Base-by-base conservation (phyloP, 2,797 vertebrate species). In the Acanthiza pusilla region DNA sequence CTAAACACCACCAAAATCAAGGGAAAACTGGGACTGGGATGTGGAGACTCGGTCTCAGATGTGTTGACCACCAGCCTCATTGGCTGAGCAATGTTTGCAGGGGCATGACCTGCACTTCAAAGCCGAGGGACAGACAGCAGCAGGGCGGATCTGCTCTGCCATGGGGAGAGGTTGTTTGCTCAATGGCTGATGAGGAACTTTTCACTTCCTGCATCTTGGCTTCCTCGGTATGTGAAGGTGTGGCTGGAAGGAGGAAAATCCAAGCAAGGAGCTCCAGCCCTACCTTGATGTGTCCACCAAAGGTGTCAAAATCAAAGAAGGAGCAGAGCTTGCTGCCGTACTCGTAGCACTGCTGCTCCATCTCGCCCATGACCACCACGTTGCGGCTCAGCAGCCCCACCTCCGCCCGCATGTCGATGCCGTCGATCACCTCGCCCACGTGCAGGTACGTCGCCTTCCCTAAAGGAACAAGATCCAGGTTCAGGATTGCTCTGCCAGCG, bases 281-380 rank as follows among this genome's bases (percentile, higher is more conserved):
- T 98, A 99, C 99, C 99, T 99, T 99, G 80, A 99, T 89, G 92
- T 99, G 99, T 72, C 99, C 99, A 6, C 99, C 99, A 8, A 99
- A 99, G 32, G 99, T 99, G 96, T 99, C 99, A 0, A 99, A 99
- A 95, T 97, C 88, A 48, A 99, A 99, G 98, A 99, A 99, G 93
- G 98, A 98, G 98, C 99, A 99, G 76, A 99, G 88, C 60, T 99
- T 98, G 16, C 95, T 98, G 95, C 96, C 97, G 34, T 99, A 99
- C 48, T 97, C 95, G 23, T 98, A 98, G 97, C 99, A 99, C 27
- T 32, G 19, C 1, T 92, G 86, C 93, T 99, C 98, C 98, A 98
- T 98, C 97, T 99, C 98, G 1, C 99, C 99, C 83, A 94, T 97
- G 70, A 99, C 83, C 67, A 98, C 88, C 10, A 99, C 81, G 85